Base-by-base conservation (phyloP, 1,140 invertebrate species). In the Diabrotica virgifera region DNA sequence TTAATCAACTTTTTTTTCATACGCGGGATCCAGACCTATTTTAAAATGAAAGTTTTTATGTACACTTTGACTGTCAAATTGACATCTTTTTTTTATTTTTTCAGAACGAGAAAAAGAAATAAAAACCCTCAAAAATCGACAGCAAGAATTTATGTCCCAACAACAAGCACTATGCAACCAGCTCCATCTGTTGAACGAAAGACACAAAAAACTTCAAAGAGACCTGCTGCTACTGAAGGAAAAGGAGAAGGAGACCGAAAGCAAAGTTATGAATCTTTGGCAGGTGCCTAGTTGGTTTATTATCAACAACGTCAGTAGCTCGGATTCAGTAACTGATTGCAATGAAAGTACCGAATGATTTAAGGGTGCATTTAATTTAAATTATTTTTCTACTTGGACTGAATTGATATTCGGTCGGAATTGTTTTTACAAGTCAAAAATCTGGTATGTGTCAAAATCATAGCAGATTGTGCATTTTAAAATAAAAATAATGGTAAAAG, bases 211-310 rank as follows among this genome's bases (percentile, higher is more conserved):
- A 62, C 63, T 80, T 13, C 73, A 72, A 58, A 75, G 70, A 64
- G 73, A 77, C 52, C 59, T 78, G 12, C 38, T 68, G 10, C 46
- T 50, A 8, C 65, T 76, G 59, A 75, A 74, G 54, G 69, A 78
- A 52, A 64, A 70, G 12, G 76, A 78, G 62, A 74, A 66, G 60
- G 68, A 71, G 35, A 70, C 78, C 54, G 75, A 79, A 65, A 64
- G 66, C 8, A 69, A 70, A 36, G 69, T 78, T 14, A 73, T 69
- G 38, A 68, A 74, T 54, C 66, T 79, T 12, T 79, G 73, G 75
- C 72, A 76, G 57, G 74, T 79, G 6, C 77, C 78, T 12, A 79
- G 77, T 63, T 75, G 70, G 65, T 78, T 77, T 66, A 68, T 77
- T 65, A 74, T 77, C 14, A 69, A 63, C 40, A 72, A 75, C 55